Base-by-base conservation (phyloP, 2,113 vertebrate genomes). In the Pterocles orientalis region DNA sequence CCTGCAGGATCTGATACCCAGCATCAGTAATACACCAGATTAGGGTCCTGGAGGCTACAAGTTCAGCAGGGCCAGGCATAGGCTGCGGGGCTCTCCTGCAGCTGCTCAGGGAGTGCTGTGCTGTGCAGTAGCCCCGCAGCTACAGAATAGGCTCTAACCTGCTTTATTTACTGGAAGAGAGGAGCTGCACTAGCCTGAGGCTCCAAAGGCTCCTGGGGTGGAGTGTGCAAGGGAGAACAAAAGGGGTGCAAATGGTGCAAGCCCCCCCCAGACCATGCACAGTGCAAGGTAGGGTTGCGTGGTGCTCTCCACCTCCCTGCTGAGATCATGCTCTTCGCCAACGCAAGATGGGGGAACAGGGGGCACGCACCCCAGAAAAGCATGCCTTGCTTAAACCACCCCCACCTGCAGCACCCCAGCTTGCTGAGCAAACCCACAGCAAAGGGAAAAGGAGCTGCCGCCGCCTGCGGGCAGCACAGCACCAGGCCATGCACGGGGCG, bases 41-140 rank as follows among this genome's bases (percentile, higher is more conserved):
- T 3, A 24, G 4, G 25, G 7, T 58, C 20, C 50, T 18, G 0
- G 0, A 77, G 71, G 26, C 5, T 34, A 6, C 0, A 4, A 45
- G 47, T 4, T 45, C 69, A 29, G 41, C 16, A 10, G n/a, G 26
- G 34, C 60, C 7, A 7, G n/a, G 31, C 4, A 3, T 20, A 45
- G 51, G 50, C 26, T 34, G 29, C 1, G 0, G 26, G 72, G 68
- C 28, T 80, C 43, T 64, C 43, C 64, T 5, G 8, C 0, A 3
- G 61, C 51, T 1, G 15, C 61, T 58, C 5, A 0, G 57, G 28
- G 12, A 75, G 14, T 1, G 0, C 0, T 45, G 65, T 17, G 51
- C 57, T 0, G 0, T 14, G 36, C 0, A 1, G 69, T n/a, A n/a
- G 0, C 39, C 31, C 34, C 2, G 0, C 4, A 1, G 65, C 33